Evolutionary conservation across 1,140 invertebrate species (phyloP).

Genomic region (Pristionchus pacificus): DNA sequence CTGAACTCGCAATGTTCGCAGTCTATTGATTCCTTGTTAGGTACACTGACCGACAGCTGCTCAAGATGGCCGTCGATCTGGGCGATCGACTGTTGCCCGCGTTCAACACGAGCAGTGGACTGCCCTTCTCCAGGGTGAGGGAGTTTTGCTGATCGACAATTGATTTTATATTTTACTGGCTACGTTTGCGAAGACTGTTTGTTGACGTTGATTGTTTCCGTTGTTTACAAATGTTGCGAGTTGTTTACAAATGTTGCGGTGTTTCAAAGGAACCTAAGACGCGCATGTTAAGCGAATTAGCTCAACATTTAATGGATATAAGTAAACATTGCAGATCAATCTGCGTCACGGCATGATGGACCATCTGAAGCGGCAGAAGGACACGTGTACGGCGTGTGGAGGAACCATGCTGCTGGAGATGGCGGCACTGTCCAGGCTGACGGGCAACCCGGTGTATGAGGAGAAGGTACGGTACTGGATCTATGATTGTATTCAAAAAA

Average conservation of each 20-base stretch:
- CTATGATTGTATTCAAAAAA: no score
- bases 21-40: no score
- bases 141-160: no score
- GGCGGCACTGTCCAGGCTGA: constrained; percentile 85
- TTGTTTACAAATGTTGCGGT: no score
- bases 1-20: no score
- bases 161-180: no score
- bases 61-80: constrained; percentile 83
- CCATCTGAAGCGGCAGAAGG: constrained; percentile 69
- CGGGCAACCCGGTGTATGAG: constrained; percentile 85
- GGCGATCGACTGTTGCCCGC: constrained; percentile 86
- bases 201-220: no score
- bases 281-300: no score
- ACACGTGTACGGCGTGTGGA: constrained; percentile 96
- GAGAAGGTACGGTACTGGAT: constrained; percentile 84
- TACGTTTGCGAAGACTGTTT: no score
- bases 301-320: no score
- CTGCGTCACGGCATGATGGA: constrained; percentile 79
- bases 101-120: constrained; percentile 94
- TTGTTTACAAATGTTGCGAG: no score
- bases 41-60: constrained; percentile 79
- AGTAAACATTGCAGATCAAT: constrained; percentile 83
- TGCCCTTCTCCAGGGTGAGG: constrained; percentile 83
- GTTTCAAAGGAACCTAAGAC: no score
- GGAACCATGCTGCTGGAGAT: constrained; percentile 96